Base-by-base conservation (phyloP, 2,113 vertebrate species). In the Chrysemys picta region DNA sequence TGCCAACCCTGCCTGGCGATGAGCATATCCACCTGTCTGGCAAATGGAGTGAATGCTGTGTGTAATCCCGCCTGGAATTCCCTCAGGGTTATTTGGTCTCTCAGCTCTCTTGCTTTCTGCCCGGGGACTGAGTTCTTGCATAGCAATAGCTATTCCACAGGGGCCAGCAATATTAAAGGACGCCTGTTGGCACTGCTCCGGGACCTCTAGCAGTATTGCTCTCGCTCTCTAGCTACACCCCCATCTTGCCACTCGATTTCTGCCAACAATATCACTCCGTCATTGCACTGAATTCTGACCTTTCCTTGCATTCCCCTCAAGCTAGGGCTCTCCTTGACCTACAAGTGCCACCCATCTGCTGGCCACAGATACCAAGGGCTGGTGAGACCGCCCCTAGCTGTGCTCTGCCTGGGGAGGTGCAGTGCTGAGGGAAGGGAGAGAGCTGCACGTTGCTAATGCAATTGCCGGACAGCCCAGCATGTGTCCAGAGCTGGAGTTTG, bases 181-280 rank as follows among this genome's bases (percentile, higher is more conserved):
- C 16, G 8, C 69, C 85, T 88, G 29, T 35, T 62, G 59, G 59
- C 59, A 62, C 31, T 62, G 84, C 42, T 54, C 29, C 54, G 24
- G 45, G 59, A 5, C 38, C 52, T 22, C 31, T 83, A 0, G 4
- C 65, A 12, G 49, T 17, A 76, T 52, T 84, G 83, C 19, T 3
- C 62, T 52, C 84, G 25, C n/a, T 59, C 7, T 19, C 0, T 0
- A 2, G 35, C 6, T 57, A 57, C 83, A 45, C 53, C 69, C 5
- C n/a, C 22, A 5, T 1, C 57, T 25, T 24, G 29, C 12, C 76
- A 31, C n/a, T 38, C 45, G 22, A 54, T 42, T 78, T 49, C 49
- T 84, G 2, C 59, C 35, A 1, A 1, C 22, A 50, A n/a, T 2
- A 31, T 81, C 5, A 0, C 45, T 50, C 42, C 45, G 3, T 25